phyloP scores from a whole-genome alignment of 2,888 invertebrate species.

The Lasioglossum marginatum region DNA sequence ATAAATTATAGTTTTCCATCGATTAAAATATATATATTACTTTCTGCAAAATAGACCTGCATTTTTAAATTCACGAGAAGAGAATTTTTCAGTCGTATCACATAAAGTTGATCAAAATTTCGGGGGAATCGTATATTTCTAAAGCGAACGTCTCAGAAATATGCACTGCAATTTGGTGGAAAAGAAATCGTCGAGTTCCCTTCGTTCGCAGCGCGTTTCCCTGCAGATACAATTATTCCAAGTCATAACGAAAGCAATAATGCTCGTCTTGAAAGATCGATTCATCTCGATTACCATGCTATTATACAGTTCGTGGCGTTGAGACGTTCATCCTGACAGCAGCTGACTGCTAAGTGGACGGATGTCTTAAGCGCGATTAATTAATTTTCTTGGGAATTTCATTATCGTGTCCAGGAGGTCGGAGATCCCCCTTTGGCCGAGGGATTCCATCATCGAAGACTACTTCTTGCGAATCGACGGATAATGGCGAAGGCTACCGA shows the following conservation, averaged over 20 bases:
- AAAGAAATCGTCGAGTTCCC: not conserved
- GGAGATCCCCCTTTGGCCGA: not conserved
- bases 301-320: slow-evolving; percentile 30
- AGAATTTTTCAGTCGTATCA: not conserved
- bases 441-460: slow-evolving; percentile 10
- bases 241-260: slow-evolving; percentile 13
- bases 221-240: not conserved
- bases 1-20: too few relatives aligned
- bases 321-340: slow-evolving; percentile 24
- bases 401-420: slow-evolving; percentile 41
- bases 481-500: not conserved
- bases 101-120: not conserved
- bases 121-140: not conserved
- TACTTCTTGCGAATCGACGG: not conserved
- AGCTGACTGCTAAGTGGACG: slow-evolving; percentile 47
- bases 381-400: slow-evolving; percentile 68
- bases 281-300: slow-evolving; percentile 38
- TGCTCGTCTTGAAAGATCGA: not conserved
- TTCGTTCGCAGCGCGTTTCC: not conserved
- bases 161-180: not conserved
- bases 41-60: too few relatives aligned
- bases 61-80: not conserved
- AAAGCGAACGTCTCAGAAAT: not conserved
- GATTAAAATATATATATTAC: too few relatives aligned
- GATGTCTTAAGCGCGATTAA: slow-evolving; percentile 62